Base-by-base conservation (phyloP, 2,888 invertebrate species). In the Coremacera marginata region DNA sequence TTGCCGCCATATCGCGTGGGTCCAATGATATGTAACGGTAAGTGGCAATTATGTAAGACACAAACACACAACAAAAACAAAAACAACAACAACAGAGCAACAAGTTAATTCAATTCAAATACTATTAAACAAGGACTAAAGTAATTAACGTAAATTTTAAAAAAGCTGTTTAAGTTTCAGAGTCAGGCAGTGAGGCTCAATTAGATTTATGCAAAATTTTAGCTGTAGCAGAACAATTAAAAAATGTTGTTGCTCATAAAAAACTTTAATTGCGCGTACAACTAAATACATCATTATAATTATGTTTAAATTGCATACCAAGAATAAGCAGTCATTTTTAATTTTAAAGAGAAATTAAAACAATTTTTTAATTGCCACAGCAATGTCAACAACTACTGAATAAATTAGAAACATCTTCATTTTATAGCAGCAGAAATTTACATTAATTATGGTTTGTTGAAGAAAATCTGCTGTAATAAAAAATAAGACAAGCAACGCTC, bases 1-100 rank as follows among this genome's bases (percentile, higher is more conserved):
- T 93, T 98, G 83, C 96, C 98, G 77, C 94, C 95, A 22, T 94
- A 92, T 86, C 92, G 93, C 82, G 92, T 93, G 87, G 95, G 95
- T 62, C 93, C 94, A 16, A 86, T 93, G 78, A 90, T 93, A 67
- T 97, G 97, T 91, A 96, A 95, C 86, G 94, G 93, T 84, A 93
- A 87, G 88, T 84, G 19, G 22, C 14, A n/a, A 8, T 44, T 9
- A 25, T 65, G 1, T 34, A n/a, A 19, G 31, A 34, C 5, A 63
- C 11, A 31, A 52, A 57, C 65, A 31, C 3, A 31, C 31, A 31
- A 31, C n/a, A 31, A 3, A 31, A 31, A 34, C 22, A 52, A 57
- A n/a, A 31, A 57, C 63, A 63, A 27, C 5, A 31, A 31, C 34
- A 63, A 63, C 31, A 55, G 19, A 19, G 19, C 55, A 52, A 19